phyloP scores from a whole-genome alignment of 2,113 vertebrate genomes.

The Rostratula benghalensis region DNA sequence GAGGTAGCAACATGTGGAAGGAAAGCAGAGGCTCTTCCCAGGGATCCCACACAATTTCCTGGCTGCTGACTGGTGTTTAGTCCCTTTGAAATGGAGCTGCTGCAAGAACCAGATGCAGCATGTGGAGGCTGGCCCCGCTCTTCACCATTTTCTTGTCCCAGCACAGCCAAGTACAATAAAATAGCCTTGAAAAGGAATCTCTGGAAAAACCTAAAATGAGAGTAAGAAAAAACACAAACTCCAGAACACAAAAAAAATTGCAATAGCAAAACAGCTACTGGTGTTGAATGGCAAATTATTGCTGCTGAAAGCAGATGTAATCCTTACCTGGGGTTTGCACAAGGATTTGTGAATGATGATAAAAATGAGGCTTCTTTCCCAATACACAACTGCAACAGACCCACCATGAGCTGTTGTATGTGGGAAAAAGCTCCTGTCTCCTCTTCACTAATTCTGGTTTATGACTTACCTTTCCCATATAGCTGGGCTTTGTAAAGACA shows the following conservation, averaged over 20 bases:
- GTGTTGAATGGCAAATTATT: background rate
- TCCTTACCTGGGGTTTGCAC: background rate
- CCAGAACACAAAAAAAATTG: background rate
- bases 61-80: fast-evolving
- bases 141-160: background rate
- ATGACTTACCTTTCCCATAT: background rate
- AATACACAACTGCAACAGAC: background rate
- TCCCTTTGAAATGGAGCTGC: background rate
- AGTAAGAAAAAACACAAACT: background rate
- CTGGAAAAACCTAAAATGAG: background rate
- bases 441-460: background rate
- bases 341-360: background rate
- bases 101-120: background rate
- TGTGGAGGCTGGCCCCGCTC: background rate
- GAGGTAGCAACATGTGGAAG: background rate
- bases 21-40: background rate
- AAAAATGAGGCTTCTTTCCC: background rate
- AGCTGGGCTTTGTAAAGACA: background rate
- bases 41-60: background rate
- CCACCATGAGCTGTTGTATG: fast-evolving
- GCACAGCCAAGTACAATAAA: background rate
- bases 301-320: background rate
- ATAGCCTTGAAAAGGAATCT: background rate
- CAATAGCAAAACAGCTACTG: background rate
- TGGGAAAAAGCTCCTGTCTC: background rate